Conservation (phyloP, 2,888 invertebrate species). For the Agrochola lychnidis region DNA sequence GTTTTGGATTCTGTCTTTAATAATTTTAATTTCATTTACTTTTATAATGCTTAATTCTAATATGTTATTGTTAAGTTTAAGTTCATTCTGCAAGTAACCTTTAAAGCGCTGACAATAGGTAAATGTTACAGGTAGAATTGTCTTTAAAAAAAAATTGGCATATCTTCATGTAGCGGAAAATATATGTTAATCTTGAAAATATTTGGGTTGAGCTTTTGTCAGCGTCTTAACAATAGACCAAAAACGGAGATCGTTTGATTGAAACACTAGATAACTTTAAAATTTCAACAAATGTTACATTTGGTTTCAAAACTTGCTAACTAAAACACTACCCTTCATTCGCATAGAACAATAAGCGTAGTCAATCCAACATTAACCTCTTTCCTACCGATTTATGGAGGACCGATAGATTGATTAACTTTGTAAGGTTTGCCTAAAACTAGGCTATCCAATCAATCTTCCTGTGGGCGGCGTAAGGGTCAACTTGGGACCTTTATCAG, state of each 20-base stretch:
- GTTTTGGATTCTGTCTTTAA: neutral
- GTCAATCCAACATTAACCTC: slow-evolving; percentile 37
- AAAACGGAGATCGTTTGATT: neutral
- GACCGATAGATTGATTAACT: slow-evolving; percentile 52
- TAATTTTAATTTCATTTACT: neutral
- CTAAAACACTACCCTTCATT: neutral
- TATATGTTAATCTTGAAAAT: too few relatives aligned
- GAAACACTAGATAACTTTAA: neutral
- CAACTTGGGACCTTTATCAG: slow-evolving; percentile 53
- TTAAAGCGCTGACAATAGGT: too few relatives aligned
- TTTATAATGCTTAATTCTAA: neutral
- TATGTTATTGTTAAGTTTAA: neutral
- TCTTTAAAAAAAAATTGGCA: too few relatives aligned
- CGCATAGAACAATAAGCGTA: slow-evolving; percentile 40
- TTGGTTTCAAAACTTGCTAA: neutral
- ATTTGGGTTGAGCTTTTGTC: too few relatives aligned
- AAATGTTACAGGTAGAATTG: too few relatives aligned
- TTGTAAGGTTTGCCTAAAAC: slow-evolving; percentile 57
- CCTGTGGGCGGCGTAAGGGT: slow-evolving; percentile 33
- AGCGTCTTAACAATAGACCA: neutral
- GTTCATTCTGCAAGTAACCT: neutral
- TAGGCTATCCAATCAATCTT: slow-evolving; percentile 52
- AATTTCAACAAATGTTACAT: neutral
- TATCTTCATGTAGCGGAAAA: too few relatives aligned
- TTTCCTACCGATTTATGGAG: slow-evolving; percentile 47